Evolutionary conservation across 1,140 invertebrate genomes (phyloP), one percentile per base, ranked within the genome.

Genomic region (Drosophila willistoni): DNA sequence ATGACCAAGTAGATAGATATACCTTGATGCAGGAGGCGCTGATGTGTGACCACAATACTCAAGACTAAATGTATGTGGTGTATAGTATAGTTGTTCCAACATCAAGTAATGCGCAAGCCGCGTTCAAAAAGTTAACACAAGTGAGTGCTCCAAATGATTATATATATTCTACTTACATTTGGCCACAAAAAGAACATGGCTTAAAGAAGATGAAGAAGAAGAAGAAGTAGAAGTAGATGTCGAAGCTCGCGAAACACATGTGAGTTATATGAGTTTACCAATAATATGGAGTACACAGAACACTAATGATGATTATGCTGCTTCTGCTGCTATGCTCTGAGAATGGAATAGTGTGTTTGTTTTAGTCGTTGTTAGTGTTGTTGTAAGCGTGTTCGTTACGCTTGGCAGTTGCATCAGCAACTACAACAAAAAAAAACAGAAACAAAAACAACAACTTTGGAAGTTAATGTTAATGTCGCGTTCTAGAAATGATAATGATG

Each of bases 381-480:
- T 73, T 83, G 54, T 89, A 87, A 87, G 83, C 84, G 70, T 84
- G 80, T 87, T 87, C 84, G 84, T 87, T 87, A 89, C 84, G 84
- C 84, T 87, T 84, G 68, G 84, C 77, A 87, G 83, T 87, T 87
- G 84, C 83, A 87, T 83, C 80, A 87, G 73, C 80, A 75, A 44
- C 29, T 29, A 29, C 56, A 69, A 64, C 29, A 57, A 64, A 51
- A 59, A 10, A 42, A 55, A 17, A n/a, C n/a, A n/a, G n/a, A 25
- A 14, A 60, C 25, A 44, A 55, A 44, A 77, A 41, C 39, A 72
- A 68, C 59, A 33, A 57, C 74, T 51, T 51, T 51, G 44, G 54
- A 74, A 81, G 56, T 85, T 86, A 87, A 82, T 89, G 84, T 80
- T 80, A 72, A 80, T 80, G 84, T 77, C 79, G 79, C 82, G 80